phyloP scores from a whole-genome alignment of 2,113 vertebrate species.

The Ia io region DNA sequence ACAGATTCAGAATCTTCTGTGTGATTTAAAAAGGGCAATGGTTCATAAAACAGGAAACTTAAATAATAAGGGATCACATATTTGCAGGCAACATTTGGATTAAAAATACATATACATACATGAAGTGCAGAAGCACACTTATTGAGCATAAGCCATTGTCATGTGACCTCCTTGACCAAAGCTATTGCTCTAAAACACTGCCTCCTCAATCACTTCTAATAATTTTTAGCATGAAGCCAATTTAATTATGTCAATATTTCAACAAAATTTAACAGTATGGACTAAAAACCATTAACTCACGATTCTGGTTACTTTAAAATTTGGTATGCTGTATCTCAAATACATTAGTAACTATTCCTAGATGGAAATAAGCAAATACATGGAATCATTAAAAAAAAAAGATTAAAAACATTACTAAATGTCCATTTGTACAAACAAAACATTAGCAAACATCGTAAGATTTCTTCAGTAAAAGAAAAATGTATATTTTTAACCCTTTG shows the following conservation, averaged over 20 bases:
- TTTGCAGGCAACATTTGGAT: slow-evolving; percentile 86
- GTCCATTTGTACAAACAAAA: slow-evolving; percentile 79
- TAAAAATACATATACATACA: slow-evolving; percentile 84
- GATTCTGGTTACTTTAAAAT: slow-evolving; percentile 87
- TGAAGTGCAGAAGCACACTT: slow-evolving; percentile 81
- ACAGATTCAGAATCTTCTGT: slow-evolving; percentile 90
- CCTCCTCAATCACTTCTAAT: slow-evolving; percentile 71
- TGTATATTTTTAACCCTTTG: slow-evolving; percentile 86
- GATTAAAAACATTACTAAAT: slow-evolving; percentile 79
- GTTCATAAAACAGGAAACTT: slow-evolving; percentile 88
- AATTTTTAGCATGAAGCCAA: slow-evolving; percentile 79
- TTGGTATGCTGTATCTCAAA: slow-evolving; percentile 85
- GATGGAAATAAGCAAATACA: slow-evolving; percentile 86
- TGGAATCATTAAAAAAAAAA: slow-evolving; percentile 84
- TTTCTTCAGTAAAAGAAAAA: slow-evolving; percentile 76
- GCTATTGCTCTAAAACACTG: slow-evolving; percentile 72
- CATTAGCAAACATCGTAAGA: slow-evolving; percentile 78
- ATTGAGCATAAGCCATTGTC: slow-evolving; percentile 76
- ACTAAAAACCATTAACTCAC: slow-evolving; percentile 86
- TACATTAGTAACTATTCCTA: slow-evolving; percentile 88
- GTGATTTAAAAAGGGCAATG: slow-evolving; percentile 88
- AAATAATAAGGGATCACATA: slow-evolving; percentile 88
- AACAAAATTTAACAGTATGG: slow-evolving; percentile 82
- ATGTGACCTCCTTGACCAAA: slow-evolving; percentile 80
- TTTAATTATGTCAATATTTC: slow-evolving; percentile 77